Conservation (phyloP, 2,113 vertebrate species). For the Solea solea region DNA sequence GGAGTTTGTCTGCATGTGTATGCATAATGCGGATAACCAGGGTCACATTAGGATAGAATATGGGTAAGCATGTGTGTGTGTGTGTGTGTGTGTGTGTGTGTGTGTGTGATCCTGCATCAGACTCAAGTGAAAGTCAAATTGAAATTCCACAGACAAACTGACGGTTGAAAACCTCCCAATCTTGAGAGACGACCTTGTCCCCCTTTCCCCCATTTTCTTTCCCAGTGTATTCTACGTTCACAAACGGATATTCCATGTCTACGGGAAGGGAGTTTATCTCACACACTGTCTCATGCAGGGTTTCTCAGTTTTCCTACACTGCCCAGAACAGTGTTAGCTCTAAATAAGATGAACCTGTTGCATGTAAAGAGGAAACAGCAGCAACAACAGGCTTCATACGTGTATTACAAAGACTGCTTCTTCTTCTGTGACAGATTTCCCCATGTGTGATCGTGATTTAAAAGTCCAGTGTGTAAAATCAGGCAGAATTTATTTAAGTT, state of each 20-base stretch:
- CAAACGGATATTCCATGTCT: slow-evolving; percentile 35
- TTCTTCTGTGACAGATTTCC: too few relatives aligned
- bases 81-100: background rate
- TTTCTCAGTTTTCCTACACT: slow-evolving; percentile 9
- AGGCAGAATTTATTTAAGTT: too few relatives aligned
- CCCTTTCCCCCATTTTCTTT: background rate
- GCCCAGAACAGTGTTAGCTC: background rate
- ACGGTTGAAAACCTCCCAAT: slow-evolving; percentile 27
- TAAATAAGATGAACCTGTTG: slow-evolving; percentile 7
- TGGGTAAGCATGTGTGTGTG: slow-evolving; percentile 7
- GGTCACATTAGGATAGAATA: slow-evolving; percentile 33
- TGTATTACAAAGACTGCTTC: too few relatives aligned
- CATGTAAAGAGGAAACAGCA: too few relatives aligned
- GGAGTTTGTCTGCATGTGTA: slow-evolving; percentile 21
- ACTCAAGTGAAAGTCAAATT: slow-evolving; percentile 28
- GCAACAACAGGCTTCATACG: too few relatives aligned
- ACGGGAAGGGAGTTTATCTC: slow-evolving; percentile 14
- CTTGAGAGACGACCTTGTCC: slow-evolving; percentile 41
- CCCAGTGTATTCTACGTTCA: background rate
- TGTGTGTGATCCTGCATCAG: slow-evolving; percentile 13
- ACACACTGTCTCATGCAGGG: background rate
- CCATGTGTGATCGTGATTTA: too few relatives aligned
- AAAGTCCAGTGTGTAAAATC: too few relatives aligned
- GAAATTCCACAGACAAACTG: slow-evolving; percentile 45
- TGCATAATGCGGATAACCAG: slow-evolving; percentile 43